Evolutionary conservation across 2,797 vertebrate genomes (phyloP), one percentile per base, ranked within the genome.

Genomic region (Cuculus canorus): DNA sequence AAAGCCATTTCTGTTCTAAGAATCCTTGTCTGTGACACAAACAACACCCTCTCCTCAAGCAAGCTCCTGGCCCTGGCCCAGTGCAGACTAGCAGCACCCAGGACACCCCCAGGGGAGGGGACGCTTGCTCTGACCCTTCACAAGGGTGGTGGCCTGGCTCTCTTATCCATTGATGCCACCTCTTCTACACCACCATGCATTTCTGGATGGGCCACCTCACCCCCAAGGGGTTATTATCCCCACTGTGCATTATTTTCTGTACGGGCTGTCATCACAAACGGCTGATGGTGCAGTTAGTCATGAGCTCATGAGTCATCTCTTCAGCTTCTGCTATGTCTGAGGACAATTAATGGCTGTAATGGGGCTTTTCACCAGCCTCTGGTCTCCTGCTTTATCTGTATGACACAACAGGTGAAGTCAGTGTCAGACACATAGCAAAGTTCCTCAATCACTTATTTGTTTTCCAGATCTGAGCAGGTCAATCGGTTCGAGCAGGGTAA

Each of bases 371-470:
- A 23, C 56, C 3, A 7, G 7, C 11, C 13, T 82, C 14, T 70
- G 9, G 2, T 79, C 66, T 60, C 19, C 10, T 13, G 35, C 32
- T 53, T 59, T 27, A 24, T 33, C 13, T 41, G 16, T 47, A 11
- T 79, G 61, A 48, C 17, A 6, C 1, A 1, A 23, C 0, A 0
- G 6, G 25, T 43, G 23, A 81, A 83, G 18, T 47, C 33, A 82
- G 11, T 0, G 0, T 47, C 37, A 77, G 12, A 4, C n/a, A 54
- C 9, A 33, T 5, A n/a, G 25, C 2, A 7, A 53, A 75, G 10
- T 53, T 60, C 17, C 13, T 88, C 28, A 28, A 10, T 25, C 3
- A 33, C 4, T 60, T 72, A 37, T 60, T 33, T 52, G 2, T 73
- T 86, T 94, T 81, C 17, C 15, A 57, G 9, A 25, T 28, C 14